Evolutionary conservation across 2,888 invertebrate genomes (phyloP), one percentile per base, ranked within the genome.

Genomic region (Leptinotarsa haldemani): DNA sequence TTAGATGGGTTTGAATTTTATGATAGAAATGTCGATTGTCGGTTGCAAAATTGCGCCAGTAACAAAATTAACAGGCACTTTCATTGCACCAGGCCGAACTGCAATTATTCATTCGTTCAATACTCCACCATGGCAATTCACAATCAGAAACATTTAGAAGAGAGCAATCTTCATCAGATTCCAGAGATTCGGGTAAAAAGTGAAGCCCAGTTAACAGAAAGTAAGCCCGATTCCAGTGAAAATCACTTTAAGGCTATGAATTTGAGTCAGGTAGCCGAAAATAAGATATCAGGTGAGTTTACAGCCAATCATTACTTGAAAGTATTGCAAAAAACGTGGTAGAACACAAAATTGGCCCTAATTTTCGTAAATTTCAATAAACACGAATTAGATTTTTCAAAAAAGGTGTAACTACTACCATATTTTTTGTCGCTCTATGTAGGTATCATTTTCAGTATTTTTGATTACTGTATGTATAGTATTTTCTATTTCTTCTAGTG

Each of bases 1-100:
- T 88, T 95, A 52, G 94, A 96, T 66, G 95, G 95, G 0, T 97
- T 95, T 84, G 94, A 95, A 76, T 95, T 95, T 86, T 97, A 94
- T 86, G 94, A 94, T 84, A 90, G 89, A 68, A 92, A 91, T 83
- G 90, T 93, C 20, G 93, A 94, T 83, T 94, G 94, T 83, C 89
- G 93, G 47, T 86, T 93, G 53, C 86, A 89, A 2, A 90, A 90
- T 75, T 95, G 94, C 84, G 90, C 90, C 69, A 92, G 93, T 85
- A 94, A 93, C 84, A 90, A 91, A 81, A 88, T 91, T n/a, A 92
- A 92, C 81, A 89, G 92, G 40, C 95, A 95, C 86, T 95, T 93
- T 85, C 95, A 95, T 85, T 95, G 95, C 84, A 90, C 92, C 0
- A 87, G 93, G 70, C 90, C 91, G 0, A 90, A 90, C 76, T 94